Percentiles rank a stretch among this genome's conserved stretches.
These are phyloP conservation scores for Aporophyla nigra DNA, from an alignment of 2,888 invertebrate species.

Conservation along the genomic window DNA sequence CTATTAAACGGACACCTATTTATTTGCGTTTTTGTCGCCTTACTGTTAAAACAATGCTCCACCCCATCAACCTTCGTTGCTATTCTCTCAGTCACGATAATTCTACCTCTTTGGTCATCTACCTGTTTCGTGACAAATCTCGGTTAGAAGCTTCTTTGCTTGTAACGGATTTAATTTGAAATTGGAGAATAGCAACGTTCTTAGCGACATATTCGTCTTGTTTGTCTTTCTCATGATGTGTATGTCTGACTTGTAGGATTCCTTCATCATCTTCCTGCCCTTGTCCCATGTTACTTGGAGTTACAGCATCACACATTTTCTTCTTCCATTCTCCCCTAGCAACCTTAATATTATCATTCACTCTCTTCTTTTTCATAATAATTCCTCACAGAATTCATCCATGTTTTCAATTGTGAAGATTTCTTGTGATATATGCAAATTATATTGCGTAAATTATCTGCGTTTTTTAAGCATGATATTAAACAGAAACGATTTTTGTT, in stretches of 20 bases:
- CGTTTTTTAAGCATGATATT: too few species aligned
- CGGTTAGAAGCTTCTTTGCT: conserved; percentile 12
- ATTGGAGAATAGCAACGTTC: conserved; percentile 6
- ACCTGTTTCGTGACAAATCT: conserved; percentile 35
- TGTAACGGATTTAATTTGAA: conserved; percentile 4
- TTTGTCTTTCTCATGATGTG: background rate
- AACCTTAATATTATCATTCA: too few species aligned
- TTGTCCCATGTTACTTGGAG: too few species aligned
- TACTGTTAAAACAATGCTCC: conserved; percentile 48
- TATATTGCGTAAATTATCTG: too few species aligned
- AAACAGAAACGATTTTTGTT: background rate
- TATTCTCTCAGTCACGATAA: conserved; percentile 50
- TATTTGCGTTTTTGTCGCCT: conserved; percentile 49
- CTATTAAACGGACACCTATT: conserved; percentile 47
- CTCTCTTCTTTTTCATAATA: background rate
- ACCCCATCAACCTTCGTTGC: conserved; percentile 51
- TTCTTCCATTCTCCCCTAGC: too few species aligned
- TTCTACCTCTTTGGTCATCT: conserved; percentile 47
- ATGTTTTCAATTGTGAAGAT: background rate
- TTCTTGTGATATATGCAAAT: background rate
- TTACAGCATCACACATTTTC: too few species aligned
- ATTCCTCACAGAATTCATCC: background rate
- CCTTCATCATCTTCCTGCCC: background rate
- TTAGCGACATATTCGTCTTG: background rate
- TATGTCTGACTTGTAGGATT: background rate